Conservation (phyloP, 2,888 invertebrate species). For the Trissoscelio sp. region DNA sequence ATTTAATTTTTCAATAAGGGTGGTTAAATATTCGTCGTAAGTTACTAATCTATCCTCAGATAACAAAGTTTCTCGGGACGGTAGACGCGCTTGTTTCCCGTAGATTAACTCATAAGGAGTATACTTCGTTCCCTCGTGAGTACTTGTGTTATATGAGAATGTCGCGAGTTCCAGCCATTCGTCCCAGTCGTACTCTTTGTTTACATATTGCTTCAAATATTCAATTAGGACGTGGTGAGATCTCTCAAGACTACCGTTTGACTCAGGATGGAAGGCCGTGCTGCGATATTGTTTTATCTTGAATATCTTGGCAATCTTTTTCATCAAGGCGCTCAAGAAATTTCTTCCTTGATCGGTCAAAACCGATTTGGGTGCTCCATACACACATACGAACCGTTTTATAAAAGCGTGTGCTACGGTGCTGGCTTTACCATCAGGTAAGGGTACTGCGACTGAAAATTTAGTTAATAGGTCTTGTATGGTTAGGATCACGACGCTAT, state of each 20-base stretch:
- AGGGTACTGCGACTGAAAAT: conserved; percentile 30
- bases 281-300: conserved; percentile 63
- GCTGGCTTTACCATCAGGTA: conserved; percentile 54
- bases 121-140: conserved; percentile 53
- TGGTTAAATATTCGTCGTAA: neutral
- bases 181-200: conserved; percentile 61
- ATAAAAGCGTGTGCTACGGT: conserved; percentile 69
- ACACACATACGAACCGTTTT: conserved; percentile 64
- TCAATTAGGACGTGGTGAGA: conserved; percentile 64
- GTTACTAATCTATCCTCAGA: conserved; percentile 14
- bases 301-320: conserved; percentile 62
- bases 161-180: conserved; percentile 64
- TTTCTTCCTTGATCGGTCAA: conserved; percentile 71
- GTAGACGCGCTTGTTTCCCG: conserved; percentile 45
- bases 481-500: neutral
- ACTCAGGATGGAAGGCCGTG: conserved; percentile 67
- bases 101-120: conserved; percentile 64
- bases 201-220: conserved; percentile 66
- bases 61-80: conserved; percentile 23
- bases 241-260: conserved; percentile 67
- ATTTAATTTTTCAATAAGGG: conserved; percentile 26
- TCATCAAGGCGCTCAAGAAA: conserved; percentile 66
- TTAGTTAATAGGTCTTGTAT: conserved; percentile 1
- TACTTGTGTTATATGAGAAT: conserved; percentile 63
- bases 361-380: conserved; percentile 60